These are phyloP conservation scores for Sebastes nivosus DNA, from an alignment of 2,797 vertebrate genomes.

Conservation along the genomic window DNA sequence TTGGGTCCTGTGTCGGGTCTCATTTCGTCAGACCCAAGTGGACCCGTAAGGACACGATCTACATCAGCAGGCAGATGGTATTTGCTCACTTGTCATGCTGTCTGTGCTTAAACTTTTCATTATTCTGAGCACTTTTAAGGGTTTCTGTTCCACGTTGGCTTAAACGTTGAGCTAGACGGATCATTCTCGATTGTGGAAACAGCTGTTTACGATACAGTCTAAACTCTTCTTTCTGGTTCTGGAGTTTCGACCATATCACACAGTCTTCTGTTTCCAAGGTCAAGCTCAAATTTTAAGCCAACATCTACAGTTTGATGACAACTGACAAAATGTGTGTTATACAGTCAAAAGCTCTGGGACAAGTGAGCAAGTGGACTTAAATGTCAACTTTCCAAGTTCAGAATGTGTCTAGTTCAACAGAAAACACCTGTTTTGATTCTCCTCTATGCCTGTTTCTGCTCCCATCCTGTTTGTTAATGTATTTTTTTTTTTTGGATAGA, in stretches of 20 bases:
- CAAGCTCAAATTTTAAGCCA: not conserved
- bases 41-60: not conserved
- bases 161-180: not conserved
- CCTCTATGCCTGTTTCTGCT: not conserved
- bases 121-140: not conserved
- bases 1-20: not conserved
- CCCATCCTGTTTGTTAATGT: not conserved
- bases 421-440: not conserved
- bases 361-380: not conserved
- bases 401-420: not conserved
- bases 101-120: not conserved
- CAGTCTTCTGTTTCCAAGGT: not conserved
- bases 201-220: not conserved
- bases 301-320: not conserved
- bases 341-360: not conserved
- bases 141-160: not conserved
- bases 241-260: not conserved
- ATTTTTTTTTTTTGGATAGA: not conserved
- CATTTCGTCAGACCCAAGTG: not conserved
- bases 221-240: not conserved
- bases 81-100: not conserved
- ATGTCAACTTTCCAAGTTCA: not conserved
- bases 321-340: not conserved
- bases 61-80: not conserved
- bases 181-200: not conserved